phyloP scores from a whole-genome alignment of 2,113 vertebrate species.

The Ameiurus melas region DNA sequence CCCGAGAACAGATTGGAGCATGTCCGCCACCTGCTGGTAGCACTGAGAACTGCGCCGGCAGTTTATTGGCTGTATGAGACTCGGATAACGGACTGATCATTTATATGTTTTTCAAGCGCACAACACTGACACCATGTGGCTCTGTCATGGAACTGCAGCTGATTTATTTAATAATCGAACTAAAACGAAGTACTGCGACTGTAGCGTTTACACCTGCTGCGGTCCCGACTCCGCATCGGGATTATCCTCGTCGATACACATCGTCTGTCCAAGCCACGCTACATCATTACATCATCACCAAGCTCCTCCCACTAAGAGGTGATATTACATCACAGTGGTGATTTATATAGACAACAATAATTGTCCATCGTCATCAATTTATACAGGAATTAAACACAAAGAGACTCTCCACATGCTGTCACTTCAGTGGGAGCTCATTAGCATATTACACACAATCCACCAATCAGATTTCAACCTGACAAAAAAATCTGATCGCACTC shows the following conservation, averaged over 20 bases:
- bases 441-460: background rate
- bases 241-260: background rate
- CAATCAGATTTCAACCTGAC: background rate
- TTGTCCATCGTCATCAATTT: background rate
- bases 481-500: no score
- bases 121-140: conserved; percentile 12
- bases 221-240: background rate
- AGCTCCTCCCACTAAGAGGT: background rate
- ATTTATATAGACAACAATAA: background rate
- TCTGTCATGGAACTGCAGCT: conserved; percentile 4
- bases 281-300: background rate
- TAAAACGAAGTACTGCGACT: background rate
- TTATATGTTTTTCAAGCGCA: background rate
- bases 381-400: background rate
- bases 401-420: background rate
- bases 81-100: background rate
- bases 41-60: background rate
- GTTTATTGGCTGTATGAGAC: background rate
- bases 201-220: background rate
- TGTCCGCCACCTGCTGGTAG: background rate
- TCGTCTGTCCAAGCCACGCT: background rate
- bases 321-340: background rate
- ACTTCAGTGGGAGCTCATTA: background rate
- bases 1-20: background rate
- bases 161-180: background rate